Evolutionary conservation across 2,888 invertebrate genomes (phyloP).

Genomic region (Portevinia maculata): DNA sequence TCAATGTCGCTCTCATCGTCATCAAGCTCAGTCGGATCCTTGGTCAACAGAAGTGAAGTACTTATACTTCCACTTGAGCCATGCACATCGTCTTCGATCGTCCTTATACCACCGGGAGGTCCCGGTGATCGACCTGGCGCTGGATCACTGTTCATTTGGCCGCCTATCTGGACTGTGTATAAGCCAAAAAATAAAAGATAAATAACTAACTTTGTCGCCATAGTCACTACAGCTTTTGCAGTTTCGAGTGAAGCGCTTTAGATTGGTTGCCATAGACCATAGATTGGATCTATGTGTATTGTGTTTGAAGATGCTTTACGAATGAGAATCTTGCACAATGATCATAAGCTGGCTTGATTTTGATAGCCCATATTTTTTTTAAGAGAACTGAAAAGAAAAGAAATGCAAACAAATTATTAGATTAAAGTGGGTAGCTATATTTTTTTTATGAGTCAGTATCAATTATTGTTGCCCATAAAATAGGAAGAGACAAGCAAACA

Average conservation of each 20-base stretch:
- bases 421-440: too few relatives aligned
- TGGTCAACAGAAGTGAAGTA: slow-evolving; percentile 56
- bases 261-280: slow-evolving; percentile 75
- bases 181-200: slow-evolving; percentile 78
- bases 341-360: not conserved
- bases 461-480: too few relatives aligned
- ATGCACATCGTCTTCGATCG: slow-evolving; percentile 67
- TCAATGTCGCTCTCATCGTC: slow-evolving; percentile 47
- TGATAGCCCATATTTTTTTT: not conserved
- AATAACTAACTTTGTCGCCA: slow-evolving; percentile 78
- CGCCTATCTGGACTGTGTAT: slow-evolving; percentile 78
- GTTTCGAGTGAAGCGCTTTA: slow-evolving; percentile 59
- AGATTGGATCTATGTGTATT: slow-evolving; percentile 64
- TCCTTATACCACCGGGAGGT: slow-evolving; percentile 82
- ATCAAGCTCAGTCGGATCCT: slow-evolving; percentile 66
- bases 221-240: slow-evolving; percentile 76
- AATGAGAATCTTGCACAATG: not conserved
- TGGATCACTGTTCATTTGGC: slow-evolving; percentile 85
- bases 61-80: slow-evolving; percentile 66
- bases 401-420: not conserved
- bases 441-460: too few relatives aligned
- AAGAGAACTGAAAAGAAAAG: slow-evolving; percentile 18
- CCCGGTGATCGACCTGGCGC: slow-evolving; percentile 88
- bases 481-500: too few relatives aligned
- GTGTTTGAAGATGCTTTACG: slow-evolving; percentile 29